Conservation (phyloP, 1,140 invertebrate species). For the Lasaia peninsularis region DNA sequence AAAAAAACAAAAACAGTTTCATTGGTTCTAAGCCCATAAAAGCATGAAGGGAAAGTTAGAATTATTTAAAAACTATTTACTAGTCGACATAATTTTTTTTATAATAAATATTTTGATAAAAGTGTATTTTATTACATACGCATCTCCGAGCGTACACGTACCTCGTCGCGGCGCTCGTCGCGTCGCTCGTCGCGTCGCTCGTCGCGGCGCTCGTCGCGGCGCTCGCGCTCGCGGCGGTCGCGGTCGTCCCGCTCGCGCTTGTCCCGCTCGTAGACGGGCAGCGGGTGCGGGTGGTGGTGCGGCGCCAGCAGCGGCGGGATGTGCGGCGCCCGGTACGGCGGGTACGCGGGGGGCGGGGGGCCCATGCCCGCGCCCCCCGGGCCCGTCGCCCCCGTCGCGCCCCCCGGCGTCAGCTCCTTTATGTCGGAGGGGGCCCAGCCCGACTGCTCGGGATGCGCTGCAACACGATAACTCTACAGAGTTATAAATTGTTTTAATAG, state of each 20-base stretch:
- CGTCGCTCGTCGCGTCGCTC: no score
- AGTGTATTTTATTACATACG: no score
- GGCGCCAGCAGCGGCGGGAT: slow-evolving; percentile 48
- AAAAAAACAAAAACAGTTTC: no score
- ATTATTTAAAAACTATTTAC: no score
- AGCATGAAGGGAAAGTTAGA: no score
- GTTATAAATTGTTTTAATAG: no score
- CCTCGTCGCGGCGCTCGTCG: no score
- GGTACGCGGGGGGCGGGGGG: slow-evolving; percentile 32
- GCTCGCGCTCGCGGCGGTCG: slow-evolving; percentile 45
- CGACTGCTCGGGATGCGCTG: slow-evolving; percentile 9
- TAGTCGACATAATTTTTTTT: no score
- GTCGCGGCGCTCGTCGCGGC: slow-evolving; percentile 51
- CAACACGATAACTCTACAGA: neutral
- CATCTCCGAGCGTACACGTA: no score
- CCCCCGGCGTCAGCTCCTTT: slow-evolving; percentile 80
- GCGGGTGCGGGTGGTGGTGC: slow-evolving; percentile 28
- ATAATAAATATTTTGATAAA: no score
- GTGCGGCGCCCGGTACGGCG: slow-evolving; percentile 44
- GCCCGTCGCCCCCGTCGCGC: slow-evolving; percentile 79
- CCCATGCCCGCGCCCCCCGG: slow-evolving; percentile 71
- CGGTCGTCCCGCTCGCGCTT: slow-evolving; percentile 46
- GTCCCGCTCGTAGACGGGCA: slow-evolving; percentile 42
- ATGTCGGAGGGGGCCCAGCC: slow-evolving; percentile 80
- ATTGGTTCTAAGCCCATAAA: no score